Percentiles rank a stretch among this genome's conserved stretches.
Evolutionary conservation across 2,888 invertebrate genomes (phyloP).

Genomic region (Galeopsomyia nigrocyanea): DNA sequence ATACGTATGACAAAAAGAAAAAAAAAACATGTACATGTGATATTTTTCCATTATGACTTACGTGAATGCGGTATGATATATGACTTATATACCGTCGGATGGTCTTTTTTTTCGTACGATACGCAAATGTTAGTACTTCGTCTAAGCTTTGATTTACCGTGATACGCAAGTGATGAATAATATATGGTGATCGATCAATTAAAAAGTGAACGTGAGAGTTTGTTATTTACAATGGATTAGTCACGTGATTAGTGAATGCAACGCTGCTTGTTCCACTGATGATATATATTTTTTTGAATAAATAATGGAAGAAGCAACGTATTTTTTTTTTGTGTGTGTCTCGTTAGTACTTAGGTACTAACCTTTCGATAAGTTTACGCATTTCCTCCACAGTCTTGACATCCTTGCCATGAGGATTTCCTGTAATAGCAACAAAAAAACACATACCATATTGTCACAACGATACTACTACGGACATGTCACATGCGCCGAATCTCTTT

Average conservation of each 20-base stretch:
- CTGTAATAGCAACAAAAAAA: conserved; percentile 74
- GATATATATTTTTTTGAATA: background rate
- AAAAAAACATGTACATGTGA: conserved; percentile 6
- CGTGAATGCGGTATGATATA: conserved; percentile 21
- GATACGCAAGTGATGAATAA: conserved; percentile 20
- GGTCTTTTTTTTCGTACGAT: too few relatives aligned
- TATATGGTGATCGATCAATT: conserved; percentile 10
- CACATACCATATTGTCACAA: conserved; percentile 71
- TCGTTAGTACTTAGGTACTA: conserved; percentile 71
- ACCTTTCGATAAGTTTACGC: conserved; percentile 98
- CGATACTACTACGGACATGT: conserved; percentile 63
- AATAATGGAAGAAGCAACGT: background rate
- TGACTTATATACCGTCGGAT: too few relatives aligned
- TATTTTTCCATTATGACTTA: conserved; percentile 37
- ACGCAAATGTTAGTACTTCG: too few relatives aligned
- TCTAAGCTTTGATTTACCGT: too few relatives aligned
- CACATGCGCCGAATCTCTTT: conserved; percentile 54
- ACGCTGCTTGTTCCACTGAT: background rate
- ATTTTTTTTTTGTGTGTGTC: background rate
- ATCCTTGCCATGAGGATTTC: conserved; percentile 84
- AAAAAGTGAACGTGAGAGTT: conserved; percentile 15
- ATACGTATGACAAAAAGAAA: background rate
- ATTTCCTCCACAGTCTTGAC: conserved; percentile 96
- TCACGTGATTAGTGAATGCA: background rate
- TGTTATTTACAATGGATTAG: background rate